These are phyloP conservation scores for Nomia melanderi DNA, from an alignment of 1,140 invertebrate genomes.

Conservation along the genomic window DNA sequence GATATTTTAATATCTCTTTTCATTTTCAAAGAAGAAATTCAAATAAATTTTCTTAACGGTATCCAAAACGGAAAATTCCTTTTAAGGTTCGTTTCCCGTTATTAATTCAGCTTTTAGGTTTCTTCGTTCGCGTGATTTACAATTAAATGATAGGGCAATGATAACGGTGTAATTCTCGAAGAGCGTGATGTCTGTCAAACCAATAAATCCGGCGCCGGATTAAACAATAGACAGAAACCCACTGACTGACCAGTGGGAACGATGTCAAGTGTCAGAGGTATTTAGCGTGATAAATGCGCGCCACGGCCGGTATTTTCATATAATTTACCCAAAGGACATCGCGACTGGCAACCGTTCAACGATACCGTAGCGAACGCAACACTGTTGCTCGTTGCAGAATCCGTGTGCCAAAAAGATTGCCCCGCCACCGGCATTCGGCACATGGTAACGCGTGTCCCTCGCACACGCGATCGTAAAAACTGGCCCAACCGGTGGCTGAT, in stretches of 20 bases:
- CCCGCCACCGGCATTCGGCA: background rate
- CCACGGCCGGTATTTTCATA: background rate
- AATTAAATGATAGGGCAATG: background rate
- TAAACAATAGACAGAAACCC: background rate
- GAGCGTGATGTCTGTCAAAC: background rate
- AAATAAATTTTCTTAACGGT: no score
- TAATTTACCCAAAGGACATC: background rate
- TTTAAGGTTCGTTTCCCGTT: no score
- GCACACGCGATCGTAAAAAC: slow-evolving; percentile 7
- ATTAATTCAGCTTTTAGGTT: no score
- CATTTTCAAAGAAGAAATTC: no score
- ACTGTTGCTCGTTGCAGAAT: slow-evolving; percentile 3
- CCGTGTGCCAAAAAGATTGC: background rate
- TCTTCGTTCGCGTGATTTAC: no score
- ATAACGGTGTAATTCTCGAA: background rate
- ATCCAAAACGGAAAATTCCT: no score
- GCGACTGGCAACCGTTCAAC: slow-evolving; percentile 29
- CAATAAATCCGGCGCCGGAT: background rate
- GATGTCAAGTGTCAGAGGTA: background rate
- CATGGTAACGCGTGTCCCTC: slow-evolving; percentile 16
- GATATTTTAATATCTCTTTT: no score
- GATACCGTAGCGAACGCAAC: background rate
- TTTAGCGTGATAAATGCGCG: background rate
- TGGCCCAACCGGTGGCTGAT: slow-evolving; percentile 12
- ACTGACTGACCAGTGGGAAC: background rate